Evolutionary conservation across 2,113 vertebrate genomes (phyloP).

Genomic region (Chinchilla lanigera): DNA sequence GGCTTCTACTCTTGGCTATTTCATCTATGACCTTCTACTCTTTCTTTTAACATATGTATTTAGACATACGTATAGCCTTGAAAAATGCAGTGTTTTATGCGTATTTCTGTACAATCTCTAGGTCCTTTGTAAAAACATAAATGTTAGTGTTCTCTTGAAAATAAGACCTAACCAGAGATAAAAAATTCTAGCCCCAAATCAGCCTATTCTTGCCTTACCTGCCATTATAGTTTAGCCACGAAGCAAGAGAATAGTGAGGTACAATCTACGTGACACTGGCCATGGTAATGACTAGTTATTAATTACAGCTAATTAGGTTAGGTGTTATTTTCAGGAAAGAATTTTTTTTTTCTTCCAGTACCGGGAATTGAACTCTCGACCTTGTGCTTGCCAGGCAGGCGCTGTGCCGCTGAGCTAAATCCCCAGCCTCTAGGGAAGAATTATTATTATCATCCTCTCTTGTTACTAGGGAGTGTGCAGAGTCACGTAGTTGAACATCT

Average conservation of each 20-base stretch:
- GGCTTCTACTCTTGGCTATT: neutral
- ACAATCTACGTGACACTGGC: neutral
- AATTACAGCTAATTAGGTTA: neutral
- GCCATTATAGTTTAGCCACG: neutral
- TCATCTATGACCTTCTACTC: neutral
- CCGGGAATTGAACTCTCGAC: too few species aligned
- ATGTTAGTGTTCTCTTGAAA: neutral
- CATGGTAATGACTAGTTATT: neutral
- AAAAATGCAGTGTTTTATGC: conserved; percentile 42
- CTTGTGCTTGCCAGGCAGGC: too few species aligned
- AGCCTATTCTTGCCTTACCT: neutral
- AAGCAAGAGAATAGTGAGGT: neutral
- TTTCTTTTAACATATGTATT: neutral
- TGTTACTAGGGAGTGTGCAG: neutral
- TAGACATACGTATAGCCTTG: neutral
- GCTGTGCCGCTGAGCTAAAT: too few species aligned
- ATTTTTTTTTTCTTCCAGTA: too few species aligned
- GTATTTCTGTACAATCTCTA: neutral
- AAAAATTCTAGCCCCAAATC: neutral
- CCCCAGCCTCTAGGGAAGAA: too few species aligned
- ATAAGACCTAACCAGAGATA: neutral
- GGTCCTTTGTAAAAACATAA: neutral
- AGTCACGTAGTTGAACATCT: neutral
- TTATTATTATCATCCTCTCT: neutral
- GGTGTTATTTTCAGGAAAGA: neutral